These are phyloP conservation scores for Caenorhabditis sinica DNA, from an alignment of 2,888 invertebrate species.

Conservation along the genomic window DNA sequence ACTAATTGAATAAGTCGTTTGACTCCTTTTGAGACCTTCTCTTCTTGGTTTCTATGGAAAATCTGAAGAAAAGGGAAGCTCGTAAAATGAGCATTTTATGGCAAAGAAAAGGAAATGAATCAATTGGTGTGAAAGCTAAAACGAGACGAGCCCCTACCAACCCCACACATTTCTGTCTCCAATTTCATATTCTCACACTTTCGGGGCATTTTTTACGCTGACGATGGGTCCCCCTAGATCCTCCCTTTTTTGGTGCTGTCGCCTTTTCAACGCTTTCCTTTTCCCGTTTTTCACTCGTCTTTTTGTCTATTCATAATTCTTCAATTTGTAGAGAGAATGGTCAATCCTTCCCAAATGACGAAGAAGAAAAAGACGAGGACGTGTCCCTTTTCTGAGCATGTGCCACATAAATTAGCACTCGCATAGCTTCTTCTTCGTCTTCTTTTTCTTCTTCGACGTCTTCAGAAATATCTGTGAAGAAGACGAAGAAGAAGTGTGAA, in stretches of 20 bases:
- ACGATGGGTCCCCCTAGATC: background rate
- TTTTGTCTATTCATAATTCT: slow-evolving; percentile 55
- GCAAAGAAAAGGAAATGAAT: slow-evolving; percentile 48
- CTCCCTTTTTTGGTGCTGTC: background rate
- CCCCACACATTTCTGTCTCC: slow-evolving; percentile 37
- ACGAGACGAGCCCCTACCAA: slow-evolving; percentile 11
- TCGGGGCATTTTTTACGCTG: slow-evolving; percentile 37
- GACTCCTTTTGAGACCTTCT: background rate
- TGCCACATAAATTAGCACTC: slow-evolving; percentile 67
- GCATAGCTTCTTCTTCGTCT: slow-evolving; percentile 39
- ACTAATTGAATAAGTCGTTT: slow-evolving; percentile 27
- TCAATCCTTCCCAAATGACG: slow-evolving; percentile 20
- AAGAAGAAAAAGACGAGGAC: slow-evolving; percentile 15
- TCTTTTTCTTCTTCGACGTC: slow-evolving; percentile 25
- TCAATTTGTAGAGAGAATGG: slow-evolving; percentile 49
- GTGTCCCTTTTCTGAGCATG: slow-evolving; percentile 55
- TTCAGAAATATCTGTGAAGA: slow-evolving; percentile 45
- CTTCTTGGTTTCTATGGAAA: slow-evolving; percentile 35
- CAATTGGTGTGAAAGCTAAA: slow-evolving; percentile 60
- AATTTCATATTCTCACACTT: slow-evolving; percentile 66
- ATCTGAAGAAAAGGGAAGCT: slow-evolving; percentile 28
- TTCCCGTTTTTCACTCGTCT: background rate
- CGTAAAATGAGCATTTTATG: slow-evolving; percentile 35
- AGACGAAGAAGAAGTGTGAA: slow-evolving; percentile 55
- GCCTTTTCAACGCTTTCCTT: slow-evolving; percentile 8